Evolutionary conservation across 2,797 vertebrate species (phyloP).

Genomic region (Orestias chungarensis): DNA sequence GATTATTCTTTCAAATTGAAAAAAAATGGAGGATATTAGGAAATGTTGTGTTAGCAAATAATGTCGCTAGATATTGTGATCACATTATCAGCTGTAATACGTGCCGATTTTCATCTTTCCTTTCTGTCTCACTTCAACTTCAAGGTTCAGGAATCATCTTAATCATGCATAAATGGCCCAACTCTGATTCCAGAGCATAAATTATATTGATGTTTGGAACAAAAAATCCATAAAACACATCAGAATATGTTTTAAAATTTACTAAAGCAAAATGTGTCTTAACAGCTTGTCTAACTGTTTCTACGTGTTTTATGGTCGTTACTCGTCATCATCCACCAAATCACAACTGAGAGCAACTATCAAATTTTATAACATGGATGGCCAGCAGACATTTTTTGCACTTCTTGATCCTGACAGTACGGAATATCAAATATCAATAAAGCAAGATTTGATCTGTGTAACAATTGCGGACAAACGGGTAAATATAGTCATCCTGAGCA

Average conservation of each 20-base stretch:
- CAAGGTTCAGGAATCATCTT: not conserved
- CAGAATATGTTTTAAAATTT: slow-evolving; percentile 35
- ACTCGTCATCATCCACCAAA: slow-evolving; percentile 26
- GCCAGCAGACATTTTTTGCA: slow-evolving; percentile 3
- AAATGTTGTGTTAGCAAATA: not conserved
- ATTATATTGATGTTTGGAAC: slow-evolving; percentile 24
- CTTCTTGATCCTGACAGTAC: slow-evolving; percentile 3
- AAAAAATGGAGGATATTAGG: not conserved
- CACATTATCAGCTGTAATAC: not conserved
- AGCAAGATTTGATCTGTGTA: not conserved
- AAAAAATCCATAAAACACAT: slow-evolving; percentile 44
- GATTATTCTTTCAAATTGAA: no score
- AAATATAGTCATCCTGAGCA: not conserved
- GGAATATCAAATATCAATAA: not conserved
- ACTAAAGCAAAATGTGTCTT: slow-evolving; percentile 34
- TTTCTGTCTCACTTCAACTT: not conserved
- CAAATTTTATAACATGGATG: slow-evolving; percentile 21
- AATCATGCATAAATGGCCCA: not conserved
- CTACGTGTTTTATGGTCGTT: not conserved
- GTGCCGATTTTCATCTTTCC: not conserved
- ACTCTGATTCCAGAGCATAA: slow-evolving; percentile 15
- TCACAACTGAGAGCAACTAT: slow-evolving; percentile 32
- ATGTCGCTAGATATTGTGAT: not conserved
- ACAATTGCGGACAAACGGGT: not conserved
- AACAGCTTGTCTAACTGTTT: slow-evolving; percentile 44